Percentiles rank a stretch among this genome's conserved stretches.
Evolutionary conservation across 2,113 vertebrate genomes (phyloP).

Genomic region (Scartelaos histophorus): DNA sequence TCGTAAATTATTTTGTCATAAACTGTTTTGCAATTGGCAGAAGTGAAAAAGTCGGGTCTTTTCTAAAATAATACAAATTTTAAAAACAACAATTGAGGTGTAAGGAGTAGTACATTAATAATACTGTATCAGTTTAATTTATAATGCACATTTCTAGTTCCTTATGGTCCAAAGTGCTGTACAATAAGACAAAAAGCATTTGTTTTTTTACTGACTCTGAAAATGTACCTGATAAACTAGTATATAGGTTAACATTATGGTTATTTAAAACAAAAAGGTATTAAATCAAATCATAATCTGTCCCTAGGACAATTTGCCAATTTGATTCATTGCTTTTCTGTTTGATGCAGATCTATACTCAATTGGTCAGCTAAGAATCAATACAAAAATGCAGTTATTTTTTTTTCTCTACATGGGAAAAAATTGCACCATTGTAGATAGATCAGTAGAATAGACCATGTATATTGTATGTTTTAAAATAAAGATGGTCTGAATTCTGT

Average conservation of each 20-base stretch:
- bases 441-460: slow-evolving; percentile 13
- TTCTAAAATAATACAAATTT: not conserved
- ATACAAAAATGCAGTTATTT: slow-evolving; percentile 18
- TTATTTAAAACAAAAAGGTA: too few species aligned
- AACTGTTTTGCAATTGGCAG: not conserved
- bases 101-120: not conserved
- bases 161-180: not conserved
- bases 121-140: not conserved
- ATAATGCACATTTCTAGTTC: not conserved
- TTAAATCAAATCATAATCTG: not conserved
- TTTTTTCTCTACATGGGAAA: too few species aligned
- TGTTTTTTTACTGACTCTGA: too few species aligned
- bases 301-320: not conserved
- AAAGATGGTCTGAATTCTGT: slow-evolving; percentile 25
- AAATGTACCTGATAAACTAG: too few species aligned
- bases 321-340: not conserved
- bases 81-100: not conserved
- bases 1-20: not conserved
- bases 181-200: not conserved
- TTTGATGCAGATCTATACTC: not conserved
- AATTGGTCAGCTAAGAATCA: not conserved
- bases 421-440: slow-evolving; percentile 3
- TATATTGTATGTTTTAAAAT: slow-evolving; percentile 33
- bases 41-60: not conserved
- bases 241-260: too few species aligned